These are phyloP conservation scores for Balearica regulorum DNA, from an alignment of 2,797 vertebrate species.

Conservation along the genomic window DNA sequence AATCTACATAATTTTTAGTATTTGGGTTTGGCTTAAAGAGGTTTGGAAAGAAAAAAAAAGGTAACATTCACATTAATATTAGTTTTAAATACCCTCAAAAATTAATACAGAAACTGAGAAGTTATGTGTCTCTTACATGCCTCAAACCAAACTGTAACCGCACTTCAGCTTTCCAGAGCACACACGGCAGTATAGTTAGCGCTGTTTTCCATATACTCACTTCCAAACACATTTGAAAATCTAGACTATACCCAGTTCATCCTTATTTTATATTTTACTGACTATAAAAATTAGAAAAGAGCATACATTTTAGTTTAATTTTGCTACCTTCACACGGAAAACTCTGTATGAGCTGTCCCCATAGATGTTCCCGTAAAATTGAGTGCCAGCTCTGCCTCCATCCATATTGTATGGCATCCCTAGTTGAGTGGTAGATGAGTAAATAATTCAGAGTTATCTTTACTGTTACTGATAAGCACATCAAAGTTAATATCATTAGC, in stretches of 20 bases:
- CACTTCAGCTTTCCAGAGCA: not conserved
- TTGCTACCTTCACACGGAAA: not conserved
- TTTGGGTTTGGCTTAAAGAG: not conserved
- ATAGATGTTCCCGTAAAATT: not conserved
- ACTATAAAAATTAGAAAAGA: not conserved
- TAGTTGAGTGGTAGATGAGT: not conserved
- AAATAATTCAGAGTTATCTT: not conserved
- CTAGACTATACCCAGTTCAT: not conserved
- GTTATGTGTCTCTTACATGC: not conserved
- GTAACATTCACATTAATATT: rapidly evolving
- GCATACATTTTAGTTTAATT: not conserved
- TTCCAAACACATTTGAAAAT: not conserved
- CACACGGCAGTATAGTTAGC: not conserved
- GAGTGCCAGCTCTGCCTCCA: not conserved
- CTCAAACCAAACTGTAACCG: not conserved
- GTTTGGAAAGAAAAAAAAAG: not conserved
- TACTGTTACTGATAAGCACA: not conserved
- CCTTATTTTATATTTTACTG: not conserved
- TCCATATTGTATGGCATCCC: not conserved
- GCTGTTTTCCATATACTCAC: not conserved
- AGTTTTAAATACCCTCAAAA: not conserved
- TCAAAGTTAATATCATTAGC: not conserved
- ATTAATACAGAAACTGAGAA: not conserved
- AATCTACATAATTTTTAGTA: not conserved
- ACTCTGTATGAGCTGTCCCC: not conserved